Percentiles rank a stretch among this genome's conserved stretches.
These are phyloP conservation scores for Triplophysa dalaica DNA, from an alignment of 2,113 vertebrate species.

Conservation along the genomic window DNA sequence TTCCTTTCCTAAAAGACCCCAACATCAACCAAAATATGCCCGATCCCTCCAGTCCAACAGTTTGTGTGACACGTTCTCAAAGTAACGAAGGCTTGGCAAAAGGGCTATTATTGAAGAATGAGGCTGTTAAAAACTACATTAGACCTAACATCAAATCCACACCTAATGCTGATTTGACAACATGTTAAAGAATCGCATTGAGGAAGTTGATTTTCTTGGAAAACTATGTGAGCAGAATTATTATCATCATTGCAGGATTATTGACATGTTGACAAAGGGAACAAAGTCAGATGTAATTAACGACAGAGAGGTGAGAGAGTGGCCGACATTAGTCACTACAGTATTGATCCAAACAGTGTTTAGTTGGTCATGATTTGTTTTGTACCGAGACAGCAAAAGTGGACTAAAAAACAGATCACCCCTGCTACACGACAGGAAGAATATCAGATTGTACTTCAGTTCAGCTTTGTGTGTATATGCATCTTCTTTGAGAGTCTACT, in stretches of 20 bases:
- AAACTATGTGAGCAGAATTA: slow-evolving; percentile 1
- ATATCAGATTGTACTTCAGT: no score
- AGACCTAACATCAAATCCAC: neutral
- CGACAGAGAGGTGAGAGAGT: neutral
- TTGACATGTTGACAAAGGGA: slow-evolving; percentile 6
- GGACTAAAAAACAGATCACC: neutral
- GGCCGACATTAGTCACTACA: neutral
- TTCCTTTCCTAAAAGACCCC: neutral
- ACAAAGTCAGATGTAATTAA: slow-evolving; percentile 14
- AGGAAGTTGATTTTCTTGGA: slow-evolving; percentile 1
- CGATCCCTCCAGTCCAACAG: no score
- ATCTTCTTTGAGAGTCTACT: neutral
- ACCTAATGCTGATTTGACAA: slow-evolving; percentile 12
- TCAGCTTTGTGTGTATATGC: no score
- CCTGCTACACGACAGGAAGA: neutral
- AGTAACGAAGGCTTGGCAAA: neutral
- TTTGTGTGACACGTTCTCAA: neutral
- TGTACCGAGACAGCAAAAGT: neutral
- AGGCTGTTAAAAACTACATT: no score
- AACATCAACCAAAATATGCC: neutral
- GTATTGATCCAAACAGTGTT: neutral
- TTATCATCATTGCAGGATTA: slow-evolving; percentile 18
- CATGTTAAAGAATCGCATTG: neutral
- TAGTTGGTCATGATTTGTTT: neutral
- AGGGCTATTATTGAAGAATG: no score